Evolutionary conservation across 2,113 vertebrate species (phyloP).

Genomic region (Brienomyrus longianalis): DNA sequence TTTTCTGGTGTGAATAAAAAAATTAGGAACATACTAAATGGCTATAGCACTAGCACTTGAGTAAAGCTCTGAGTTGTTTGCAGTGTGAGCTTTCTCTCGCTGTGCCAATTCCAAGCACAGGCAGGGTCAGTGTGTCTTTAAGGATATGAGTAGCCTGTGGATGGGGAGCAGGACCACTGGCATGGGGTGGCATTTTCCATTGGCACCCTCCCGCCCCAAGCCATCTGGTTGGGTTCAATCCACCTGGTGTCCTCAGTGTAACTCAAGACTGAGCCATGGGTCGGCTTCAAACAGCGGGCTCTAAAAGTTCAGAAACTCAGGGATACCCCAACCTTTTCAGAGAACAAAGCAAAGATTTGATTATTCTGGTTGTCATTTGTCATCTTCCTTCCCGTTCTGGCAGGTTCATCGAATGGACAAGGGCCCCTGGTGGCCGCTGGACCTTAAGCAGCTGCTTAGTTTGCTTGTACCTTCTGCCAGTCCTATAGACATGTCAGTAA

Average conservation of each 20-base stretch:
- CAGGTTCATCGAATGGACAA: not conserved
- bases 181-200: not conserved
- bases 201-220: not conserved
- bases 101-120: not conserved
- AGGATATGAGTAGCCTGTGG: not conserved
- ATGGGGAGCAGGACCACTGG: not conserved
- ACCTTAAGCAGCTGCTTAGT: not conserved
- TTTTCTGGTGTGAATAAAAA: not conserved
- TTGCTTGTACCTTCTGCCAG: not conserved
- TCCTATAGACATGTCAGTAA: not conserved
- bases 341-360: not conserved
- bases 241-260: not conserved
- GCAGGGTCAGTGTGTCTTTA: not conserved
- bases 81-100: not conserved
- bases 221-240: not conserved
- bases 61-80: not conserved
- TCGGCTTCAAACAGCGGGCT: not conserved
- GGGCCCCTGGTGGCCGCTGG: not conserved
- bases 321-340: not conserved
- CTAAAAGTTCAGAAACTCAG: not conserved
- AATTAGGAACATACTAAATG: not conserved
- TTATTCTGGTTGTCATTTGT: not conserved
- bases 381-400: not conserved
- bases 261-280: not conserved
- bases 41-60: not conserved